These are phyloP conservation scores for Eurosta solidaginis DNA, from an alignment of 1,140 invertebrate species.

Conservation along the genomic window DNA sequence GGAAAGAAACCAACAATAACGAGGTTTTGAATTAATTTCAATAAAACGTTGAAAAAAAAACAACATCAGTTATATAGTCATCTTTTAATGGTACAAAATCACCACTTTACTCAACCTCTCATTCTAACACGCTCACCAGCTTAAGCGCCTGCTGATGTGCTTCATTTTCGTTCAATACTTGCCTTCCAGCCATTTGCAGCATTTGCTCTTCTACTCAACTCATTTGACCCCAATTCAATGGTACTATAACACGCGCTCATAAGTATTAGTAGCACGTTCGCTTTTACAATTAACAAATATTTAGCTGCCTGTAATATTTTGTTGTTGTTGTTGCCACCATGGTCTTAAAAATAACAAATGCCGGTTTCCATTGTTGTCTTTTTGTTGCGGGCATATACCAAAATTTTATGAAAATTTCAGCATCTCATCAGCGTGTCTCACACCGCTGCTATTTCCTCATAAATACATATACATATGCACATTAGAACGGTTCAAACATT, in stretches of 20 bases:
- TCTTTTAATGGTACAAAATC: no score
- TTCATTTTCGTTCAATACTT: not conserved
- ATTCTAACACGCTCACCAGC: not conserved
- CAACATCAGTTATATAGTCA: no score
- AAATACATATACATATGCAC: not conserved
- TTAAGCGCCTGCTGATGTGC: not conserved
- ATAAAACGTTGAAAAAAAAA: no score
- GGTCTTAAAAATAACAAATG: not conserved
- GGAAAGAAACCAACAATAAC: no score
- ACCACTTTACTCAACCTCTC: not conserved
- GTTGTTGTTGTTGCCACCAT: not conserved
- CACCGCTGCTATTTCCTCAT: not conserved
- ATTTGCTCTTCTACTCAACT: not conserved
- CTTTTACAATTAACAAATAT: not conserved
- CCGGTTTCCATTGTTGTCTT: not conserved
- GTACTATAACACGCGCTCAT: no score
- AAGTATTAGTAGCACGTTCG: not conserved
- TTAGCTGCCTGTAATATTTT: not conserved
- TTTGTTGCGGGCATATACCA: not conserved
- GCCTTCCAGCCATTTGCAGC: not conserved
- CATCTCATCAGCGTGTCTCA: not conserved
- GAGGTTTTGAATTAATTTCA: no score
- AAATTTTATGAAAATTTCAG: slow-evolving; percentile 22
- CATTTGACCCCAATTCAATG: not conserved
- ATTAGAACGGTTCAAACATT: no score